A percentile compares a stretch with the other conserved stretches of the same genome.
phyloP scores from a whole-genome alignment of 2,113 vertebrate species.

The Saccopteryx bilineata region DNA sequence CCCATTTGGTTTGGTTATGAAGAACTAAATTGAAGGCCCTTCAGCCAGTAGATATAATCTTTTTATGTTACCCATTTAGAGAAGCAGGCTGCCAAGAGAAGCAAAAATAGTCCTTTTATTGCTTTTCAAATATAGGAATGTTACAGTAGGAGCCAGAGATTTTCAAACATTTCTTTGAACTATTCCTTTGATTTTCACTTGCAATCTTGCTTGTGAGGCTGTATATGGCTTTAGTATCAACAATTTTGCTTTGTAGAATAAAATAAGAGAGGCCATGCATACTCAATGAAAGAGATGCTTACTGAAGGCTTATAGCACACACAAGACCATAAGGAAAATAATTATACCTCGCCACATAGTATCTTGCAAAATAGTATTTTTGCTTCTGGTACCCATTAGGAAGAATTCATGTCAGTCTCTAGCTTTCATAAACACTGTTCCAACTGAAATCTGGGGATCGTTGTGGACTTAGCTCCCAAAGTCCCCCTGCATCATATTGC shows the following conservation, averaged over 20 bases:
- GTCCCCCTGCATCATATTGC: fast-evolving
- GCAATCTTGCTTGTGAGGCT: background rate
- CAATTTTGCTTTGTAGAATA: background rate
- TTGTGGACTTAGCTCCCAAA: background rate
- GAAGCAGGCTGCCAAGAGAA: background rate
- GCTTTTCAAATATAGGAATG: slow-evolving; percentile 24
- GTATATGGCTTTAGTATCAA: background rate
- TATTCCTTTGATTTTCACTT: background rate
- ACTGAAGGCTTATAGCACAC: background rate
- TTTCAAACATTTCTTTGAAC: slow-evolving; percentile 10
- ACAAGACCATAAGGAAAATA: background rate
- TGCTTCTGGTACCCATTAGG: background rate
- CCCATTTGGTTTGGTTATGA: background rate
- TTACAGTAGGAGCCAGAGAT: background rate
- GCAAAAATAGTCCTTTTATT: background rate
- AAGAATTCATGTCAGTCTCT: background rate
- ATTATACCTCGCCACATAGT: background rate
- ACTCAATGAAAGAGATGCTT: background rate
- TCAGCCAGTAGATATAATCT: background rate
- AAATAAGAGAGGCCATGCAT: background rate
- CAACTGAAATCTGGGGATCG: background rate
- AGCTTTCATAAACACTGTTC: background rate
- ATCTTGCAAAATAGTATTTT: background rate
- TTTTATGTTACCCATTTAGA: background rate
- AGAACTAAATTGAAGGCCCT: background rate